Conservation (phyloP, 2,113 vertebrate species). For the Macquaria australasica region DNA sequence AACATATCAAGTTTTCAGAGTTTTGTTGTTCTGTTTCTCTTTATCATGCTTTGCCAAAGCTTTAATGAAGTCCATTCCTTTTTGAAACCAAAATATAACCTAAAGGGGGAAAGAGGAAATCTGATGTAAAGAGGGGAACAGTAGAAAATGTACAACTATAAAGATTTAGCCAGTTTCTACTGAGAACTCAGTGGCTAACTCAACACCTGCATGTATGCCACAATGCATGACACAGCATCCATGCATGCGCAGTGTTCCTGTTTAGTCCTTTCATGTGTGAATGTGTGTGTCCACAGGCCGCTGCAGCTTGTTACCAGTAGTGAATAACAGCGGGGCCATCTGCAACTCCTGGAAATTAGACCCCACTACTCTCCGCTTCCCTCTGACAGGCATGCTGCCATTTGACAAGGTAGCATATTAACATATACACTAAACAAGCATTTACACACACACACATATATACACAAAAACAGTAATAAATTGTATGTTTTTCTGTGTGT, state of each 20-base stretch:
- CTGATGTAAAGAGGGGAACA: background rate
- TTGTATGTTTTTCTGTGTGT: conserved; percentile 13
- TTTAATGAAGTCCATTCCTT: background rate
- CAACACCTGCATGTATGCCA: background rate
- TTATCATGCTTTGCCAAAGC: background rate
- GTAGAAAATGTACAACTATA: background rate
- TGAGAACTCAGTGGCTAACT: background rate
- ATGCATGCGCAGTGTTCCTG: background rate
- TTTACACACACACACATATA: background rate
- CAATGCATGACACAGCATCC: background rate
- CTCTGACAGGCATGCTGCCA: conserved; percentile 94
- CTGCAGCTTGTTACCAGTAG: conserved; percentile 97
- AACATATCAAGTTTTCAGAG: background rate
- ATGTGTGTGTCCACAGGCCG: conserved; percentile 85
- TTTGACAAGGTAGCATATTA: conserved; percentile 92
- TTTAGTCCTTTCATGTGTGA: background rate
- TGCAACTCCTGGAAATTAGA: conserved; percentile 99
- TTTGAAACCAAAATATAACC: background rate
- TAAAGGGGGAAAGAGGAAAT: background rate
- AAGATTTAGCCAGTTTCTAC: background rate
- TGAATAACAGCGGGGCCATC: conserved; percentile 98
- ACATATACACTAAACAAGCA: rapidly evolving
- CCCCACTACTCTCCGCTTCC: conserved; percentile 95
- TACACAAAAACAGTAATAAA: background rate
- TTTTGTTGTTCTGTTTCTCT: background rate